Evolutionary conservation across 2,113 vertebrate species (phyloP).

Genomic region (Channa argus): DNA sequence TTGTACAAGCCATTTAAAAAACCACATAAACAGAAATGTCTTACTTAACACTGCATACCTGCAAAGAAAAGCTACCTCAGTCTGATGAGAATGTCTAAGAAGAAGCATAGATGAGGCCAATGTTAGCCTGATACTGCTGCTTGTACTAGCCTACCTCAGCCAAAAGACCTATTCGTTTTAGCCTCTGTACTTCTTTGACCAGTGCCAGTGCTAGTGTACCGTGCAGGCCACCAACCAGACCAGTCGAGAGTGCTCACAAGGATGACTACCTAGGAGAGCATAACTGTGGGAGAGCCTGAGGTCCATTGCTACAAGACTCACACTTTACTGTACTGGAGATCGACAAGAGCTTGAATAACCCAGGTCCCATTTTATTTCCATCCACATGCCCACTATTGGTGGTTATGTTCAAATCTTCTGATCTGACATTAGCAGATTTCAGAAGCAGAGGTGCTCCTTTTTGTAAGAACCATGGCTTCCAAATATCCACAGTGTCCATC

Average conservation of each 20-base stretch:
- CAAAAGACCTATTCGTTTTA: slow-evolving; percentile 27
- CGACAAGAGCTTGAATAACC: not conserved
- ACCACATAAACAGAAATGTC: slow-evolving; percentile 34
- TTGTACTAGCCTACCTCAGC: slow-evolving; percentile 71
- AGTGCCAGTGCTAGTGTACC: slow-evolving; percentile 66
- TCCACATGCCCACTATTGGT: too few species aligned
- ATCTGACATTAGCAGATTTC: too few species aligned
- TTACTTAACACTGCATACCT: slow-evolving; percentile 50
- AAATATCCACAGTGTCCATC: slow-evolving; percentile 22
- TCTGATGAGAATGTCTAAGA: slow-evolving; percentile 62
- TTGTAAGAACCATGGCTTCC: slow-evolving; percentile 11
- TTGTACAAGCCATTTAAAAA: slow-evolving; percentile 61
- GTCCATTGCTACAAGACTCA: slow-evolving; percentile 19
- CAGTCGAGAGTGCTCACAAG: slow-evolving; percentile 50
- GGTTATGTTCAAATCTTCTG: not conserved
- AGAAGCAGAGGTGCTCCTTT: not conserved
- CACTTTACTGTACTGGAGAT: slow-evolving; percentile 33
- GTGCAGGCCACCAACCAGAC: slow-evolving; percentile 52
- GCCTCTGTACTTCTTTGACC: slow-evolving; percentile 20
- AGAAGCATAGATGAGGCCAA: slow-evolving; percentile 57
- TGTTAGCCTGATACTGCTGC: slow-evolving; percentile 64
- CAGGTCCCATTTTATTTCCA: not conserved
- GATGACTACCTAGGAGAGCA: slow-evolving; percentile 66
- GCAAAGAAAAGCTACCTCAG: slow-evolving; percentile 84
- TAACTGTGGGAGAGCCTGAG: slow-evolving; percentile 39